Percentiles rank a stretch among this genome's conserved stretches.
Conservation (phyloP, 53 echinoderm and acorn worm species). For the Henricia sp. region DNA sequence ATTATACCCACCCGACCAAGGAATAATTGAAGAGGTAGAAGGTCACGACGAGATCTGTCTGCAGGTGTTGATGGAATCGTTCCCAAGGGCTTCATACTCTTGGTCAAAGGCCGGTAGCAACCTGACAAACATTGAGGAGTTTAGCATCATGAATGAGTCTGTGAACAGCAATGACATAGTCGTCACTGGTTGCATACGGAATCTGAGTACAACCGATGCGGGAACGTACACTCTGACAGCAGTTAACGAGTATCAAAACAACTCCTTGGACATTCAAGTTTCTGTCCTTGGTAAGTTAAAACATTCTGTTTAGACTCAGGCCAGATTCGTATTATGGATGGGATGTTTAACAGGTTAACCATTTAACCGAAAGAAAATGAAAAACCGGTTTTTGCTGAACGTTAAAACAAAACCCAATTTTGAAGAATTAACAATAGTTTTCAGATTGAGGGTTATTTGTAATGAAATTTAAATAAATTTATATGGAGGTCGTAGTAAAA, state of each 20-base stretch:
- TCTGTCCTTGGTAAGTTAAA: conserved; percentile 44
- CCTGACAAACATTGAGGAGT: not conserved
- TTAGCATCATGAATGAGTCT: not conserved
- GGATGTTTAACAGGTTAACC: too few relatives aligned
- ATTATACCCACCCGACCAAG: conserved; percentile 1
- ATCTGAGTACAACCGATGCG: conserved; percentile 22
- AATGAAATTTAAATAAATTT: too few relatives aligned
- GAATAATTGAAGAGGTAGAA: not conserved
- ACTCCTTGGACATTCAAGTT: not conserved
- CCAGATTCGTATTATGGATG: too few relatives aligned
- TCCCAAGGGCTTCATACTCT: conserved; percentile 2
- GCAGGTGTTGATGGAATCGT: not conserved
- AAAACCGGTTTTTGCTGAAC: too few relatives aligned
- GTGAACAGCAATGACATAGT: not conserved
- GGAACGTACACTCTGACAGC: conserved; percentile 49
- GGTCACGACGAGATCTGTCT: conserved; percentile 10
- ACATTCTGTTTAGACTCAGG: too few relatives aligned
- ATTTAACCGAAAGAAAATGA: too few relatives aligned
- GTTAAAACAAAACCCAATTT: too few relatives aligned
- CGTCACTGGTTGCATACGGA: conserved; percentile 25
- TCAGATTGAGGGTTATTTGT: too few relatives aligned
- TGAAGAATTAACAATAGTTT: too few relatives aligned
- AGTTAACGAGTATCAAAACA: conserved; percentile 39
- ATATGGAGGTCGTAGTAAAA: too few relatives aligned
- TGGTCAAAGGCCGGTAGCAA: conserved; percentile 7